Conservation (phyloP, 2,113 vertebrate species). For the Isurus oxyrinchus region DNA sequence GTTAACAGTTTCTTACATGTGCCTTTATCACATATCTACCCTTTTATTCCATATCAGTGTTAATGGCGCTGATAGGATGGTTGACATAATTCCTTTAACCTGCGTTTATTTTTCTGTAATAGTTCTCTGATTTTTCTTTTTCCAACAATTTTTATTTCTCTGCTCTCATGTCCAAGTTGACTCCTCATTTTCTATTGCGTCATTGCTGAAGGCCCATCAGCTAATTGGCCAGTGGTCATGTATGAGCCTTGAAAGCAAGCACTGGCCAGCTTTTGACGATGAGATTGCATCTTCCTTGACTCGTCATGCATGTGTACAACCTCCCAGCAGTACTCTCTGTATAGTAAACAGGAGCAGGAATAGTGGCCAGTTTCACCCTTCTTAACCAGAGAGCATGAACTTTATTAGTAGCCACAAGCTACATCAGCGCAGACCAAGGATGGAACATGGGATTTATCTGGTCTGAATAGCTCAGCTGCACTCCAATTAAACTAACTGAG, state of each 20-base stretch:
- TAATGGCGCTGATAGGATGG: background rate
- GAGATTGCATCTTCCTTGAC: background rate
- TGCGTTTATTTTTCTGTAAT: background rate
- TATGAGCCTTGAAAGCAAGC: background rate
- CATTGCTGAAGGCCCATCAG: background rate
- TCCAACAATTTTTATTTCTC: background rate
- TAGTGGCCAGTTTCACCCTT: background rate
- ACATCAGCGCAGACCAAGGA: background rate
- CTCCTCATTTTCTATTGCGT: background rate
- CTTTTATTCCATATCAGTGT: background rate
- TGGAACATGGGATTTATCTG: background rate
- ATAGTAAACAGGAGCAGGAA: background rate
- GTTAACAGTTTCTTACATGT: background rate
- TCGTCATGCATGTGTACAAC: too few relatives aligned
- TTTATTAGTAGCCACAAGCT: background rate
- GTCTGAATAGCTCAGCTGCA: background rate
- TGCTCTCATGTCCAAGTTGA: background rate
- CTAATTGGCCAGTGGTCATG: background rate
- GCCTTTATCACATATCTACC: background rate
- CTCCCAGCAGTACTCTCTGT: background rate
- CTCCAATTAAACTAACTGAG: background rate
- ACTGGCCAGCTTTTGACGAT: background rate
- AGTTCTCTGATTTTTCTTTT: background rate
- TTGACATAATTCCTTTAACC: background rate
- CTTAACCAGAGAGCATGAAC: background rate